phyloP scores from a whole-genome alignment of 2,113 vertebrate genomes.

The Stomatorhinus ivindoensis region DNA sequence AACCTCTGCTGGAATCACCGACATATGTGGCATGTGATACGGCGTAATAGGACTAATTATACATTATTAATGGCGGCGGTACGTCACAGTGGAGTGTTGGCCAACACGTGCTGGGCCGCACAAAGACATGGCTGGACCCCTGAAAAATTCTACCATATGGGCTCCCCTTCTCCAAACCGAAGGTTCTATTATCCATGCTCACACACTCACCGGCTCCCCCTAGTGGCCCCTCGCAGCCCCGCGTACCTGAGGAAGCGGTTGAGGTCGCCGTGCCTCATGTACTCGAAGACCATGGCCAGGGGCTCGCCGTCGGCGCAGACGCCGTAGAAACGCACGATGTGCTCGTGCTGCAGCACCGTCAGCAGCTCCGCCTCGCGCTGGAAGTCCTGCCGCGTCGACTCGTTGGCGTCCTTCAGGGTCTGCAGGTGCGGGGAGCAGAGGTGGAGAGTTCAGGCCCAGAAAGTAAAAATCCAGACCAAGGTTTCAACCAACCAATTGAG shows the following conservation, averaged over 20 bases:
- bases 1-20: not conserved
- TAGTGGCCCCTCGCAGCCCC: not conserved
- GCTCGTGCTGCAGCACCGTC: conserved; percentile 81
- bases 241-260: conserved; percentile 84
- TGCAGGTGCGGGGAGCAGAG: not conserved
- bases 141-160: not conserved
- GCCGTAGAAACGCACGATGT: conserved; percentile 87
- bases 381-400: conserved; percentile 81
- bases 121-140: not conserved
- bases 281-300: conserved; percentile 93
- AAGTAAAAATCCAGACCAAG: not conserved
- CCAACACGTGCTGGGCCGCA: not conserved
- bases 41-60: not conserved
- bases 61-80: not conserved
- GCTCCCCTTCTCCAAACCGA: not conserved
- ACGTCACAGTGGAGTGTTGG: not conserved
- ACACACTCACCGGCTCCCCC: not conserved
- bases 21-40: not conserved
- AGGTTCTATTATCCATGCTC: not conserved
- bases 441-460: not conserved
- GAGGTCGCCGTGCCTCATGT: conserved; percentile 92
- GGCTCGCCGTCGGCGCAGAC: conserved; percentile 86
- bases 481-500: not conserved
- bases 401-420: conserved; percentile 83
- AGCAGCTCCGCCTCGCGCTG: conserved; percentile 89